Base-by-base conservation (phyloP, 2,888 invertebrate species). In the Perithous albicinctus region DNA sequence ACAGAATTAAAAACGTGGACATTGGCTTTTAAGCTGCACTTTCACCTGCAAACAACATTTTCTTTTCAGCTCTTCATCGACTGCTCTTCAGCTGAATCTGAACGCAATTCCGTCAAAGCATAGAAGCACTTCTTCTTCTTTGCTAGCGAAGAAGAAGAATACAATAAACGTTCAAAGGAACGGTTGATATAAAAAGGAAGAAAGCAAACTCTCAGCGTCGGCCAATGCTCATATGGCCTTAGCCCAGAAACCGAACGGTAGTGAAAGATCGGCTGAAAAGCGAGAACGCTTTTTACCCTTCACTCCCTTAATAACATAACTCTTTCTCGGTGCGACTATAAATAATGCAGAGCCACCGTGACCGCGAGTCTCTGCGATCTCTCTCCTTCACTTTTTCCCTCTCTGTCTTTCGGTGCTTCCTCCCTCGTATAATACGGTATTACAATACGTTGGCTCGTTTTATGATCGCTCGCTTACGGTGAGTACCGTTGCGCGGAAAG, bases 381-480 rank as follows among this genome's bases (percentile, higher is more conserved):
- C 32, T 51, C 73, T 78, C 59, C 54, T 46, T n/a, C n/a, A n/a
- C n/a, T n/a, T n/a, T n/a, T n/a, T n/a, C n/a, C n/a, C n/a, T n/a
- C n/a, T 64, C 56, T 72, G 56, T 54, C 23, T 23, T 18, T 26
- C 20, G 6, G 66, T 41, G 41, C 43, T 74, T 79, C 61, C 51
- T 63, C 69, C 54, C 74, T 64, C 74, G 51, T 70, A 51, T 69
- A 69, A 69, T 69, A 74, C 20, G 20, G 46, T 73, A 69, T 74
- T 74, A 69, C 73, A 79, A 79, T 79, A 54, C 59, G 72, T 61
- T 64, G 35, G 59, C 59, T 38, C 73, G 66, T 56, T 78, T 73
- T 61, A 73, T 74, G 51, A 67, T 73, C 59, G 56, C 66, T 79
- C 56, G 56, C 61, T 79, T 79, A 74, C 73, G 78, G 46, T 43